Base-by-base conservation (phyloP, 1,140 invertebrate species). In the Drosophila subpulchrella region DNA sequence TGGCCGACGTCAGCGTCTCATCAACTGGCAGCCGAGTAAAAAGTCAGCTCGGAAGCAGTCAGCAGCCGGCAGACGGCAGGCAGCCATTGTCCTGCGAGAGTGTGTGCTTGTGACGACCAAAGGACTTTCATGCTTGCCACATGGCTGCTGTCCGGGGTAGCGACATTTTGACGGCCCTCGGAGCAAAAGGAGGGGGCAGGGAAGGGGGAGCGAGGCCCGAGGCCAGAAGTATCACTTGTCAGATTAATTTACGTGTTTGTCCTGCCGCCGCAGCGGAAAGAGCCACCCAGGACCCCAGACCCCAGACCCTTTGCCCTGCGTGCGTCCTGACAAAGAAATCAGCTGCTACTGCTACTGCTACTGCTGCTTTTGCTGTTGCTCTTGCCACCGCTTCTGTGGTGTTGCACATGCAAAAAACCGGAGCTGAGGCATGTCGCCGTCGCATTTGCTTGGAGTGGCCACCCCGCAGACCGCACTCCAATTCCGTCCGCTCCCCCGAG, bases 181-280 rank as follows among this genome's bases (percentile, higher is more conserved):
- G 15, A 57, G n/a, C 8, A 27, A 38, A 24, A 2, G 17, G 6
- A 30, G 56, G 46, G 51, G 60, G 55, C 17, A 17, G 20, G 38
- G 60, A 39, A 4, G 10, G 32, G 20, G 66, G 46, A 57, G 62
- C 53, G 42, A 32, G 42, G 60, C 81, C 82, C 55, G 65, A 88
- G 82, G 82, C 83, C 83, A 88, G 83, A 85, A 85, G 82, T 85
- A 85, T 85, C 82, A 85, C 82, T 85, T 85, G 82, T 85, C 82
- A 85, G 82, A 85, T 85, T 85, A 85, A 85, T 85, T 85, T 85
- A 85, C 82, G 82, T 85, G 83, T 85, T 85, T 85, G 82, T 85
- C 79, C 79, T 78, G 78, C 78, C 66, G 70, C 80, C 83, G 56
- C 83, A 78, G 74, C 75, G 77, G 46, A 75, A 78, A 44, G 58